Conservation (phyloP, 2,113 vertebrate species). For the Shinisaurus crocodilurus region DNA sequence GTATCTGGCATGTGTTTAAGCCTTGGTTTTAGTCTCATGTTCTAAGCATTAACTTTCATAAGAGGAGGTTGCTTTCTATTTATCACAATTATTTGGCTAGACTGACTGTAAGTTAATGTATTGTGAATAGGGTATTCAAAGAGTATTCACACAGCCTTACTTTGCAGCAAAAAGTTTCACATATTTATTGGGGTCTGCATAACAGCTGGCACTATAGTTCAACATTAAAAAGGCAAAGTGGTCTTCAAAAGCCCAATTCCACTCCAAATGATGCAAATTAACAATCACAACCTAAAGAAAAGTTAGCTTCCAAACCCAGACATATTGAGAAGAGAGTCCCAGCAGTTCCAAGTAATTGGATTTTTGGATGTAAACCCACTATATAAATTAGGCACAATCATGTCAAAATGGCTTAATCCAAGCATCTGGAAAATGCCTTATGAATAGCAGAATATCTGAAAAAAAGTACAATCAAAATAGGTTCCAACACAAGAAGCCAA, state of each 20-base stretch:
- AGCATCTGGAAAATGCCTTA: background rate
- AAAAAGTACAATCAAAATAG: conserved; percentile 1
- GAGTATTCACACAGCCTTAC: conserved; percentile 19
- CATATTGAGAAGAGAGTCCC: background rate
- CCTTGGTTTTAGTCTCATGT: conserved; percentile 11
- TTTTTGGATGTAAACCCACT: background rate
- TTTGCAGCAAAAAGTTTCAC: conserved; percentile 35
- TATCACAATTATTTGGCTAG: conserved; percentile 30
- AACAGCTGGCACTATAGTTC: conserved; percentile 37
- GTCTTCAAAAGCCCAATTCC: conserved; percentile 1
- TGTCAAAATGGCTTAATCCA: conserved; percentile 6
- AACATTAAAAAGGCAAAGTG: conserved; percentile 12
- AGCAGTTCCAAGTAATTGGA: background rate
- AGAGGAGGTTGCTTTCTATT: background rate
- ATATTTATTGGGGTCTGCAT: conserved; percentile 33
- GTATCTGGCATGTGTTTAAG: conserved; percentile 23
- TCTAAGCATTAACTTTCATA: background rate
- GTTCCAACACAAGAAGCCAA: background rate
- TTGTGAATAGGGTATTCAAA: background rate
- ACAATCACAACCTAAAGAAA: conserved; percentile 15
- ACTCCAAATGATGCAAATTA: conserved; percentile 25
- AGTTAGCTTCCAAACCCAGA: background rate
- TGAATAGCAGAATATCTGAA: rapidly evolving
- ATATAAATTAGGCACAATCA: conserved; percentile 15
- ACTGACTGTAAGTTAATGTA: conserved; percentile 39